Evolutionary conservation across 2,113 vertebrate genomes (phyloP).

Genomic region (Sinocyclocheilus rhinocerous): DNA sequence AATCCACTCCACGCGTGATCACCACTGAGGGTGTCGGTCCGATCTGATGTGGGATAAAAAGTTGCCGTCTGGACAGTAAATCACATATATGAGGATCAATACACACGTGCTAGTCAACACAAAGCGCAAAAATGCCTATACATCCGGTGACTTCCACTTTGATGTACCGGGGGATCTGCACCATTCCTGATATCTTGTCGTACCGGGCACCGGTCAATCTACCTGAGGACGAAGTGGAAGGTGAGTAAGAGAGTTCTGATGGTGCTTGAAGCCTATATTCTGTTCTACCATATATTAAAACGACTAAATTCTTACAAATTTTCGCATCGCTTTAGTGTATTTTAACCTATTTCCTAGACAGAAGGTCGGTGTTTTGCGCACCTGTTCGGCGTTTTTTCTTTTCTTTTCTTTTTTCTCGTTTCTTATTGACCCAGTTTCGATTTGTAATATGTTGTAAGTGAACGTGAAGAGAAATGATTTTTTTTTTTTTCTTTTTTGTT

Average conservation of each 20-base stretch:
- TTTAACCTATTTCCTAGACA: not conserved
- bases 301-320: not conserved
- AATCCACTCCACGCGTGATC: conserved; percentile 11
- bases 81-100: conserved; percentile 70
- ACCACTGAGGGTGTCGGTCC: not conserved
- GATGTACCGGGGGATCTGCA: conserved; percentile 98
- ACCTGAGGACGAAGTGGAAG: conserved; percentile 94
- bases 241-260: conserved; percentile 73
- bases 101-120: conserved; percentile 64
- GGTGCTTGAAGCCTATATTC: not conserved
- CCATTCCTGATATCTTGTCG: conserved; percentile 89
- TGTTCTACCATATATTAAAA: not conserved
- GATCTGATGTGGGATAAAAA: conserved; percentile 61
- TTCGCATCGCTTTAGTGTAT: not conserved
- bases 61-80: conserved; percentile 63
- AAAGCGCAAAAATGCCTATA: conserved; percentile 91
- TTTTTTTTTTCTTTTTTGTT: not conserved
- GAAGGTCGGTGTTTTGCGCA: not conserved
- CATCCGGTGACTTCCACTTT: conserved; percentile 94
- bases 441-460: no score
- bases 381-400: not conserved
- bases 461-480: not conserved
- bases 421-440: not conserved
- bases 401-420: no score
- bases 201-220: conserved; percentile 87